Evolutionary conservation across 2,113 vertebrate species (phyloP), one percentile per base, ranked within the genome.

Genomic region (Athene noctua): DNA sequence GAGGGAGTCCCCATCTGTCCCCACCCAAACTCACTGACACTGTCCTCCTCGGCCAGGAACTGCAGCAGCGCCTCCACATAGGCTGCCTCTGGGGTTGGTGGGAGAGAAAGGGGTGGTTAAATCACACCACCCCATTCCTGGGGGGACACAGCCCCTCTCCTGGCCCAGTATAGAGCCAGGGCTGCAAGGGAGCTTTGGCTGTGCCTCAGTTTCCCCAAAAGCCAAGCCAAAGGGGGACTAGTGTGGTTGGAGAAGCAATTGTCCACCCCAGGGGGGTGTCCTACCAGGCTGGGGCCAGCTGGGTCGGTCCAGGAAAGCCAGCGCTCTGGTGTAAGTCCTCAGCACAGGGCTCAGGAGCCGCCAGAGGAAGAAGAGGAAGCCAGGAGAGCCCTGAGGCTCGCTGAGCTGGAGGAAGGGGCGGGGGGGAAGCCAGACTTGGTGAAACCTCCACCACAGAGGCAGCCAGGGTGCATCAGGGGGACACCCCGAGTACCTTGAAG

Each of bases 291-390:
- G 93, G 51, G 91, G 93, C 66, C 86, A 91, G 49, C 22, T 61
- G 7, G 22, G 2, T 9, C 23, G 82, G 75, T 67, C 92, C 72
- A 99, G 98, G 57, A 97, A 98, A 4, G 94, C n/a, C 2, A 97
- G 97, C 0, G 98, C 97, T 83, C 97, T 97, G 46, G 95, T 93
- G 1, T 99, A 98, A 15, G 98, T 97, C 92, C 97, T 97, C 97
- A 99, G 97, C 82, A 98, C 52, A 2, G 98, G 99, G 66, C 98
- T 97, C 32, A 99, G 98, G 89, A 99, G 98, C 47, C 97, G 98
- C 95, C 99, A 99, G 57, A 99, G 98, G 97, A 99, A 99, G 90
- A 99, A 98, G 42, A 99, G 97, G 96, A 99, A 97, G 67, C 98
- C 98, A 0, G 98, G 98, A 68, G 98, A 99, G 90, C 91, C 97